Conservation (phyloP, 1,140 invertebrate species). For the Microvelia longipes region DNA sequence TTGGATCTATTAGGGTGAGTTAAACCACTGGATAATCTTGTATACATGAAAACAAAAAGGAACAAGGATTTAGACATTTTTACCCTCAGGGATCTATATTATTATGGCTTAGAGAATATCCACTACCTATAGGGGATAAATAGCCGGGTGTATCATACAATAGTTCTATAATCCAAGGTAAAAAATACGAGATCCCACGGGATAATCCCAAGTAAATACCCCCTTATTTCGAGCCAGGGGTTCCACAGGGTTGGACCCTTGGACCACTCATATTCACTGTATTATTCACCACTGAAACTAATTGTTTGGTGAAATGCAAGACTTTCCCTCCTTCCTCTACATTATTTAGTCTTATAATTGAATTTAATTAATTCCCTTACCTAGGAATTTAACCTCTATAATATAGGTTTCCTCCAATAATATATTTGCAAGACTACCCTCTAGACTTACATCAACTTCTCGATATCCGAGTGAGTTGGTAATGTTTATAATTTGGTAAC, state of each 20-base stretch:
- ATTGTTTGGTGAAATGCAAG: not conserved
- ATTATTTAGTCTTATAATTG: not conserved
- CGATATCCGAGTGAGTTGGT: too few species aligned
- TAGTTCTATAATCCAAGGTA: not conserved
- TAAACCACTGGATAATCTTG: not conserved
- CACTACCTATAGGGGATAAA: not conserved
- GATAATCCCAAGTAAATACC: not conserved
- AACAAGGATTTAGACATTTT: too few species aligned
- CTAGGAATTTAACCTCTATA: not conserved
- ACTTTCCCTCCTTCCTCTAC: not conserved
- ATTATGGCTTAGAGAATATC: not conserved
- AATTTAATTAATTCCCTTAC: not conserved
- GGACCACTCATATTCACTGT: not conserved
- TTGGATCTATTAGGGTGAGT: not conserved
- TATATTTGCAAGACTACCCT: too few species aligned
- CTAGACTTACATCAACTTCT: too few species aligned
- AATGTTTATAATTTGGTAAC: too few species aligned
- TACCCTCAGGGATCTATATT: not conserved
- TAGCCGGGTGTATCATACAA: not conserved
- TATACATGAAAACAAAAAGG: too few species aligned
- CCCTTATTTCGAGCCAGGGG: not conserved
- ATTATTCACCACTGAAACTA: not conserved
- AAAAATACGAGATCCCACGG: not conserved
- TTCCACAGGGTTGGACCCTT: not conserved
- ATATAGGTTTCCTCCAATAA: too few species aligned